Percentiles rank a stretch among this genome's conserved stretches.
Evolutionary conservation across 92 coral and sea anemone species (phyloP).

Genomic region (Palythoa grandis): DNA sequence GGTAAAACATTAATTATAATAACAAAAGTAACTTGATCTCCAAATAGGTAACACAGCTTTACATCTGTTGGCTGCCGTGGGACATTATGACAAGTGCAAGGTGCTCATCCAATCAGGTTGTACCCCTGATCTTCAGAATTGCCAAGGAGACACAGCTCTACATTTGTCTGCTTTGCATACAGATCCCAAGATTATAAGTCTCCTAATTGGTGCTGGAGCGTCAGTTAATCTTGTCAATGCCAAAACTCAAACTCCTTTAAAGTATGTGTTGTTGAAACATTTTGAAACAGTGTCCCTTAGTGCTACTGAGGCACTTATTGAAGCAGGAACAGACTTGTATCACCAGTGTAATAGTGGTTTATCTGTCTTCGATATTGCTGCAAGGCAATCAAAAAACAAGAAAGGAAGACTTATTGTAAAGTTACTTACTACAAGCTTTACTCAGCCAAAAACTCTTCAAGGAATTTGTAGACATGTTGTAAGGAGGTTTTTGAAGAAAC

Average conservation of each 20-base stretch:
- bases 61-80: conserved; percentile 23
- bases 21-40: neutral
- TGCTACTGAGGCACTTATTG: neutral
- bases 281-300: neutral
- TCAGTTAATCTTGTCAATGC: conserved; percentile 15
- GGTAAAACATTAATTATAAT: neutral
- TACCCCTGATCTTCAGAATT: neutral
- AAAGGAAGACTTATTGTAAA: conserved; percentile 8
- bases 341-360: neutral
- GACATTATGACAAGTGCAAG: conserved; percentile 26
- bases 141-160: conserved; percentile 7
- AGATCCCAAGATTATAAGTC: neutral
- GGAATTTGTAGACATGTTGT: neutral
- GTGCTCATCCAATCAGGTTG: conserved; percentile 31
- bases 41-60: conserved; percentile 19
- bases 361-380: conserved; percentile 25
- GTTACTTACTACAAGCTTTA: neutral
- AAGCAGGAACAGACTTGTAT: conserved; percentile 22
- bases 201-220: conserved; percentile 36
- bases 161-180: conserved; percentile 2
- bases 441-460: conserved; percentile 24
- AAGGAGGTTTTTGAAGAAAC: conserved; percentile 13
- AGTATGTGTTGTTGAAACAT: neutral
- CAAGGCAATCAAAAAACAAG: neutral
- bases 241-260: conserved; percentile 4